Evolutionary conservation across 1,140 invertebrate species (phyloP).

Genomic region (Drosophila fuyamai): DNA sequence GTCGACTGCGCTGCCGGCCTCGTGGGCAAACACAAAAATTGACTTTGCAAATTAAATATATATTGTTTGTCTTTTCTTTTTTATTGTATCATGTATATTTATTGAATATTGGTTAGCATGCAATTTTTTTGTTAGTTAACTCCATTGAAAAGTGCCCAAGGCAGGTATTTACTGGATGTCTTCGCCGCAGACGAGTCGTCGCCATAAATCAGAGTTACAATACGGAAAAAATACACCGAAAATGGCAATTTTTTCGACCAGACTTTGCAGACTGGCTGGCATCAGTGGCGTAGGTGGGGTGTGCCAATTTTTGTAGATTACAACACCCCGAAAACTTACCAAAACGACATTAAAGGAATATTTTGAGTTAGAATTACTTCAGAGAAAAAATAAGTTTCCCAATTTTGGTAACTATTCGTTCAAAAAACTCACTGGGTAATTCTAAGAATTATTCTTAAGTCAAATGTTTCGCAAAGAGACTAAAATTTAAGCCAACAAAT

Average conservation of each 20-base stretch:
- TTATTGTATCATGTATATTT: neutral
- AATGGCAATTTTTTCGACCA: constrained; percentile 49
- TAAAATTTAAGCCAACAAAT: too few relatives aligned
- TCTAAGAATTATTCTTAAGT: too few relatives aligned
- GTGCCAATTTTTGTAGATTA: neutral
- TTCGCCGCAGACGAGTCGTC: constrained; percentile 58
- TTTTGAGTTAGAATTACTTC: too few relatives aligned
- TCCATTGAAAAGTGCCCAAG: constrained; percentile 30
- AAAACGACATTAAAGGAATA: neutral
- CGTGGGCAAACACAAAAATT: constrained; percentile 63
- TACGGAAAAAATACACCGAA: constrained; percentile 37
- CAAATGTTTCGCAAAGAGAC: too few relatives aligned
- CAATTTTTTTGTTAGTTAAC: constrained; percentile 30
- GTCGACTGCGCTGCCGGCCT: constrained; percentile 27
- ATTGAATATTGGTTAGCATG: constrained; percentile 35
- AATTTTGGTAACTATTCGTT: too few relatives aligned
- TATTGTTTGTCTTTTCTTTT: constrained; percentile 5
- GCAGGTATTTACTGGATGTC: constrained; percentile 25
- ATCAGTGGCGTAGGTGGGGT: constrained; percentile 17
- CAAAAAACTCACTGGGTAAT: too few relatives aligned
- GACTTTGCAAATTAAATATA: constrained; percentile 58
- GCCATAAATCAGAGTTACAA: constrained; percentile 53
- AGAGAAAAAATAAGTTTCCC: too few relatives aligned
- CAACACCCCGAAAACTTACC: neutral
- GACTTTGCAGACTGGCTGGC: constrained; percentile 49